Evolutionary conservation across 2,113 vertebrate genomes (phyloP).

Genomic region (Pluvialis apricaria): DNA sequence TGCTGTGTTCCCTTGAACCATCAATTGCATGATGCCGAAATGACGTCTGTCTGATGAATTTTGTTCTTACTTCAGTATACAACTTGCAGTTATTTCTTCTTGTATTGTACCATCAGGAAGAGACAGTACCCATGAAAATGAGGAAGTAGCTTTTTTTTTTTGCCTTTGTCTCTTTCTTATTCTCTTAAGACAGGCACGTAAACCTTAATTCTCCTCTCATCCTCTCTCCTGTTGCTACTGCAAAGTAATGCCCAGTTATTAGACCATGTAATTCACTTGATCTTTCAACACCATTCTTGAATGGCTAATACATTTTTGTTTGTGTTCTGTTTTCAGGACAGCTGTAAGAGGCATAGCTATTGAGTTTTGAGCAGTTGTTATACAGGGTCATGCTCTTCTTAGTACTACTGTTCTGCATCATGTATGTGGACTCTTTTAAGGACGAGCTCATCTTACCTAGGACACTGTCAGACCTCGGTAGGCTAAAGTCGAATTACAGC

Average conservation of each 20-base stretch:
- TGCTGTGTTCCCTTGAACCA: background rate
- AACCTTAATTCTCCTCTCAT: background rate
- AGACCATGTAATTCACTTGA: slow-evolving; percentile 25
- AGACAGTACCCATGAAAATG: background rate
- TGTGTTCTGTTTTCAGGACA: background rate
- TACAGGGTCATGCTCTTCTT: background rate
- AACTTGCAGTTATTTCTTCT: background rate
- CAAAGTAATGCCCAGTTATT: slow-evolving; percentile 22
- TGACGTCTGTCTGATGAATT: background rate
- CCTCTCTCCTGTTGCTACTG: background rate
- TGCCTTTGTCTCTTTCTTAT: background rate
- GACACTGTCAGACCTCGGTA: background rate
- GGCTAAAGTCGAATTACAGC: background rate
- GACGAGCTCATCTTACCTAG: too few species aligned
- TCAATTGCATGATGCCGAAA: background rate
- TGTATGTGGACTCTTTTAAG: background rate
- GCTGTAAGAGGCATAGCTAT: background rate
- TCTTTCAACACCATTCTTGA: slow-evolving; percentile 27
- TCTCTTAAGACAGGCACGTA: background rate
- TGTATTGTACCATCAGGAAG: background rate
- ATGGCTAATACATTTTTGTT: background rate
- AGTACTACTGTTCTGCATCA: background rate
- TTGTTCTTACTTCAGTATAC: background rate
- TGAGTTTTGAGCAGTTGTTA: background rate
- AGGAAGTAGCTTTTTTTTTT: background rate